Evolutionary conservation across 2,888 invertebrate genomes (phyloP).

Genomic region (Drosophila infuscata): DNA sequence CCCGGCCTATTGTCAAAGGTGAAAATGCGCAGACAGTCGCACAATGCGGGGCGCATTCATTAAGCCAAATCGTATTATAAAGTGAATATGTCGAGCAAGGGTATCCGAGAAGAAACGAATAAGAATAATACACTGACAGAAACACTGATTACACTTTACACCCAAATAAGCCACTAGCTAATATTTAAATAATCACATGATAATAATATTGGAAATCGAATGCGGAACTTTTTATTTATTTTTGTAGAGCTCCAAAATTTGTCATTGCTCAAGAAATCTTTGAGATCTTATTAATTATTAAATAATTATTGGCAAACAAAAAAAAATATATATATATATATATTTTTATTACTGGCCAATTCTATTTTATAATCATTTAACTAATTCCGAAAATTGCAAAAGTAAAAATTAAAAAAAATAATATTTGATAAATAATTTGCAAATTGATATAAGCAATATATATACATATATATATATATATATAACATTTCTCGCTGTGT

Average conservation of each 20-base stretch:
- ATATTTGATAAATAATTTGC: not conserved
- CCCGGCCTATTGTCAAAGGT: slow-evolving; percentile 69
- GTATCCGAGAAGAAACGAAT: not conserved
- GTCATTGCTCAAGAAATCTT: not conserved
- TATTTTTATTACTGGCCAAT: not conserved
- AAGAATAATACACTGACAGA: slow-evolving; percentile 5
- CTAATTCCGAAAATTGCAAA: not conserved
- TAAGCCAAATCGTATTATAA: slow-evolving; percentile 71
- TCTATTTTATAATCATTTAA: not conserved
- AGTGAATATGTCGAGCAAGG: slow-evolving; percentile 55
- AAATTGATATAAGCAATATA: not conserved
- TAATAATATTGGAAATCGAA: not conserved
- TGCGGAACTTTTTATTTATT: too few relatives aligned
- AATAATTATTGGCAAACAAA: not conserved
- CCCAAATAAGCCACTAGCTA: not conserved
- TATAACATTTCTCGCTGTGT: slow-evolving; percentile 17
- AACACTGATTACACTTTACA: not conserved
- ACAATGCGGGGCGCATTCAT: slow-evolving; percentile 68
- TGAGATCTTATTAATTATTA: not conserved
- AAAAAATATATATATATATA: not conserved
- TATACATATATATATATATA: not conserved
- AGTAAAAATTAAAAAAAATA: not conserved
- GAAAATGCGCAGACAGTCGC: slow-evolving; percentile 40
- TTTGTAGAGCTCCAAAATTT: not conserved
- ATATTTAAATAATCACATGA: not conserved